phyloP scores from a whole-genome alignment of 2,888 invertebrate genomes.

The Trissoscelio sp. region DNA sequence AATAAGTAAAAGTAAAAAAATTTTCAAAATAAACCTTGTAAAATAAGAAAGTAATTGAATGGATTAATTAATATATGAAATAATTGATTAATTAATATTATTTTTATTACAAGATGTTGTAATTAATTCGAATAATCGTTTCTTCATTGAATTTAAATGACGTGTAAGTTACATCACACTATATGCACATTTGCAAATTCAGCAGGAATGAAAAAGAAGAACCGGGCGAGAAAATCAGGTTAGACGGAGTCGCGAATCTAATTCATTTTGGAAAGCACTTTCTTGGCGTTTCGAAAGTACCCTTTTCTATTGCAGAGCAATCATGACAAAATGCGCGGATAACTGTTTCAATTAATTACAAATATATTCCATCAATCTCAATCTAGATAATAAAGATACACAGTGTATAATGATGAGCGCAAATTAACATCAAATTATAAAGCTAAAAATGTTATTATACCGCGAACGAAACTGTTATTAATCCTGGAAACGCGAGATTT shows the following conservation, averaged over 20 bases:
- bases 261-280: conserved; percentile 61
- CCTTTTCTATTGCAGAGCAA: conserved; percentile 18
- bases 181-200: conserved; percentile 28
- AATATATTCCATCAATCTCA: conserved; percentile 38
- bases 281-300: conserved; percentile 45
- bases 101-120: no score
- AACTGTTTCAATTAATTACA: conserved; percentile 53
- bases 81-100: no score
- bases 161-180: conserved; percentile 41
- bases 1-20: no score
- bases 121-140: conserved; percentile 32
- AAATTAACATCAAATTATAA: conserved; percentile 31
- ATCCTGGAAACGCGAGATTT: conserved; percentile 16
- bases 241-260: conserved; percentile 45
- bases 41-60: no score
- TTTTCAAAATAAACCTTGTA: no score
- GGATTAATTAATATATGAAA: no score
- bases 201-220: conserved; percentile 48
- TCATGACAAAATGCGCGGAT: conserved; percentile 35
- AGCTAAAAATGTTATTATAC: conserved; percentile 24
- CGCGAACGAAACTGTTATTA: conserved; percentile 25
- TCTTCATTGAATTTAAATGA: conserved; percentile 30
- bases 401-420: conserved; percentile 4
- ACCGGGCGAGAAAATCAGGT: conserved; percentile 49
- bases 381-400: conserved; percentile 24